These are phyloP conservation scores for Autographa gamma DNA, from an alignment of 2,888 invertebrate genomes.

Conservation along the genomic window DNA sequence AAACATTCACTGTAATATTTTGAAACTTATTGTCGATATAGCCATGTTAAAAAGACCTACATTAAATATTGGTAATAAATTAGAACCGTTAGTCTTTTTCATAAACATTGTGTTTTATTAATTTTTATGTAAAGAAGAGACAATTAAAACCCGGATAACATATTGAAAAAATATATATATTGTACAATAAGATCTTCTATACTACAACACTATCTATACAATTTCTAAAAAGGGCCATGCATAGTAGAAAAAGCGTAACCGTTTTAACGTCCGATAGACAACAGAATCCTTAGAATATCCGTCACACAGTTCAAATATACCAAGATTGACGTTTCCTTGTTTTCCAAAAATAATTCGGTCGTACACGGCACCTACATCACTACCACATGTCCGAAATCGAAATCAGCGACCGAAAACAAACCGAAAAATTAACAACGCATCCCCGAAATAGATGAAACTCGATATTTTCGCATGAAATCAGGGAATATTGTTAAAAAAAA, in stretches of 20 bases:
- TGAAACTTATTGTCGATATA: no score
- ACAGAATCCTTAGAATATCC: constrained; percentile 57
- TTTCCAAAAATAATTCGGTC: constrained; percentile 64
- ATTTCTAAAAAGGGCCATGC: neutral
- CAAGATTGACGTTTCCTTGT: constrained; percentile 74
- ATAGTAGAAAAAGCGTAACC: constrained; percentile 17
- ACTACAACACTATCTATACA: no score
- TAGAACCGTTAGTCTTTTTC: no score
- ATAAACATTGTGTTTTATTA: no score
- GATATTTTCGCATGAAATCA: constrained; percentile 86
- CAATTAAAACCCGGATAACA: no score
- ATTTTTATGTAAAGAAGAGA: no score
- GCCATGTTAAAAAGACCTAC: no score
- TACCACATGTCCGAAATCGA: constrained; percentile 80
- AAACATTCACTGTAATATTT: no score
- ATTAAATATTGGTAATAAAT: no score
- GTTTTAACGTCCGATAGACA: constrained; percentile 25
- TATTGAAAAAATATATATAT: no score
- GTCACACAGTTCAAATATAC: constrained; percentile 47
- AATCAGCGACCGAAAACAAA: constrained; percentile 74
- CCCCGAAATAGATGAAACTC: constrained; percentile 72
- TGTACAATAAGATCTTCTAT: no score
- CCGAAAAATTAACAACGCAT: constrained; percentile 57
- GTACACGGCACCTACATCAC: constrained; percentile 69
- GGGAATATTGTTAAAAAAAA: constrained; percentile 82